phyloP scores from a whole-genome alignment of 1,140 invertebrate species.

The Ceratosolen fusciceps region DNA sequence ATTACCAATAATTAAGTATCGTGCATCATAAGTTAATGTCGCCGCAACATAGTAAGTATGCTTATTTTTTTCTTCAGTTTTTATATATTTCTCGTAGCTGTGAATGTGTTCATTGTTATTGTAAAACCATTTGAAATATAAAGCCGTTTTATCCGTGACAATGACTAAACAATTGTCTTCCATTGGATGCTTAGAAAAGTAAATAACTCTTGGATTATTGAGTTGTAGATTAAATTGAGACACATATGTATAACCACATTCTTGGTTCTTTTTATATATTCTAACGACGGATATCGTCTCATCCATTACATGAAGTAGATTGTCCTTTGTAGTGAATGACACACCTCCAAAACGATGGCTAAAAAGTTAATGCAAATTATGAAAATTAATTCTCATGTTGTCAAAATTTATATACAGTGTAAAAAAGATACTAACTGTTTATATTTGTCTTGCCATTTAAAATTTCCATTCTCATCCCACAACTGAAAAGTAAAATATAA shows the following conservation, averaged over 20 bases:
- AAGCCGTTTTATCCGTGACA: constrained; percentile 58
- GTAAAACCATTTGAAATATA: constrained; percentile 60
- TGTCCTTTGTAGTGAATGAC: constrained; percentile 55
- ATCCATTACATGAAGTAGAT: constrained; percentile 60
- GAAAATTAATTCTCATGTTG: background rate
- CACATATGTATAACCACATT: constrained; percentile 51
- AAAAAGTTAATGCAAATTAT: constrained; percentile 46
- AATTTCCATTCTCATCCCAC: constrained; percentile 57
- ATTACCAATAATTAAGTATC: constrained; percentile 64
- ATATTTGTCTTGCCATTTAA: constrained; percentile 42
- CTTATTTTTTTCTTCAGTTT: constrained; percentile 53
- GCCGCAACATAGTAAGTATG: constrained; percentile 57
- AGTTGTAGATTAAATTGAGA: constrained; percentile 58
- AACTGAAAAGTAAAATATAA: constrained; percentile 53
- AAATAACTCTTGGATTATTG: constrained; percentile 57
- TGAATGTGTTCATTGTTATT: constrained; percentile 53
- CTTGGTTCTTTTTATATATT: constrained; percentile 45
- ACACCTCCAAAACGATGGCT: constrained; percentile 56
- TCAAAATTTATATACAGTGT: constrained; percentile 7
- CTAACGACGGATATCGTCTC: constrained; percentile 55
- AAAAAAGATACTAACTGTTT: constrained; percentile 38
- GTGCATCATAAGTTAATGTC: constrained; percentile 64
- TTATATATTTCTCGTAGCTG: constrained; percentile 55
- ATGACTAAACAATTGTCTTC: constrained; percentile 59
- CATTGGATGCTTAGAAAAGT: constrained; percentile 54